Conservation (phyloP, 2,797 vertebrate species). For the Coregonus sp. region DNA sequence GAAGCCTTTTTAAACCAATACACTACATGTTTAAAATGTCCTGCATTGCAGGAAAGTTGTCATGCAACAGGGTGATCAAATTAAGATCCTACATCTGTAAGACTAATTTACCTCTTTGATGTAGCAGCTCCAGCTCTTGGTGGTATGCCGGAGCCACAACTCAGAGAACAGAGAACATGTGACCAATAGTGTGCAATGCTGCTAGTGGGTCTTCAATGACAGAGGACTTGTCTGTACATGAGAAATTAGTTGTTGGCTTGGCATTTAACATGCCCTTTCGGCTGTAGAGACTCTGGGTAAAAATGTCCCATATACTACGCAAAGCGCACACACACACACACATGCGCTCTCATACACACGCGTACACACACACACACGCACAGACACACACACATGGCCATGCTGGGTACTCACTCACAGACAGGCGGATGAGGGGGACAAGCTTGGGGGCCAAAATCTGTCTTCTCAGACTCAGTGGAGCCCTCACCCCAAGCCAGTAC, state of each 20-base stretch:
- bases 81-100: too few relatives aligned
- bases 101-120: conserved; percentile 52
- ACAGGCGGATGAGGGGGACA: not conserved
- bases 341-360: too few relatives aligned
- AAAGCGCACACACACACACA: too few relatives aligned
- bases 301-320: too few relatives aligned
- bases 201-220: not conserved
- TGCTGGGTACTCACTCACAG: not conserved
- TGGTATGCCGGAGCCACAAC: conserved; percentile 31
- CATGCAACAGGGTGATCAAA: too few relatives aligned
- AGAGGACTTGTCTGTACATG: conserved; percentile 8
- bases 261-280: not conserved
- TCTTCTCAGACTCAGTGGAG: conserved; percentile 59
- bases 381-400: not conserved
- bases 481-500: conserved; percentile 57
- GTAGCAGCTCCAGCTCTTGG: conserved; percentile 41
- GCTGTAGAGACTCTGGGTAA: too few relatives aligned
- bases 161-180: conserved; percentile 12
- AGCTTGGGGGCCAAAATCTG: conserved; percentile 68
- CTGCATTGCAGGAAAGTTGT: too few relatives aligned
- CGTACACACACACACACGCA: too few relatives aligned
- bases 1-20: too few relatives aligned
- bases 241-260: conserved; percentile 29
- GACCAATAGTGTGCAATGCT: not conserved
- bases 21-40: too few relatives aligned